Evolutionary conservation across 2,113 vertebrate genomes (phyloP), one percentile per base, ranked within the genome.

Genomic region (Brachyhypopomus occidentalis): DNA sequence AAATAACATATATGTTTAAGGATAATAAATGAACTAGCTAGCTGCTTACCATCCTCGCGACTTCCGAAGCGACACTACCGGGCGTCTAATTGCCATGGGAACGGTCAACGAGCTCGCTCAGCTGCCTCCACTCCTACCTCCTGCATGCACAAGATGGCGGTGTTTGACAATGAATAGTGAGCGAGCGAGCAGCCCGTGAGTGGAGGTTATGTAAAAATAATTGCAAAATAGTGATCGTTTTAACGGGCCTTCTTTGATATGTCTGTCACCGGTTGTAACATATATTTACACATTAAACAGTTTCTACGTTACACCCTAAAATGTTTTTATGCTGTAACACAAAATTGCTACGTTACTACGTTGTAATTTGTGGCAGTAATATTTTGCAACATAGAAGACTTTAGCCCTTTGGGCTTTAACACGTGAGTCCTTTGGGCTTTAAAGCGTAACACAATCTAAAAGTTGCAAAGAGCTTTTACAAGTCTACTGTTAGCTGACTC

Each of bases 11-110:
- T n/a, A 8, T 48, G 7, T 52, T 11, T 52, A 52, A 52, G 0
- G 14, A 14, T 52, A 52, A 11, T 14, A 14, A 6, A 6, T 45
- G 3, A 45, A 11, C 41, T 45, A 11, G 45, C 12, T 52, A 52
- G 8, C 23, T 67, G 63, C 83, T 77, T 14, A 84, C 83, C 79
- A 78, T 84, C 6, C 25, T 84, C 30, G n/a, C 25, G 20, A 74
- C 23, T 64, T 52, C 52, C 3, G 14, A 1, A 11, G n/a, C 9
- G 55, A 1, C 1, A 4, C 0, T 17, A 12, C 19, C 36, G 16
- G 7, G 66, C 72, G 63, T 76, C 41, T 22, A 17, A 48, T 84
- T 75, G 30, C 67, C 48, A 84, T 63, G 69, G 67, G 3, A 72
- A 81, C 60, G 20, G 0, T 38, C 12, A 52, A 19, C 16, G 12